Base-by-base conservation (phyloP, 2,888 invertebrate species). In the Drosophila quinaria region DNA sequence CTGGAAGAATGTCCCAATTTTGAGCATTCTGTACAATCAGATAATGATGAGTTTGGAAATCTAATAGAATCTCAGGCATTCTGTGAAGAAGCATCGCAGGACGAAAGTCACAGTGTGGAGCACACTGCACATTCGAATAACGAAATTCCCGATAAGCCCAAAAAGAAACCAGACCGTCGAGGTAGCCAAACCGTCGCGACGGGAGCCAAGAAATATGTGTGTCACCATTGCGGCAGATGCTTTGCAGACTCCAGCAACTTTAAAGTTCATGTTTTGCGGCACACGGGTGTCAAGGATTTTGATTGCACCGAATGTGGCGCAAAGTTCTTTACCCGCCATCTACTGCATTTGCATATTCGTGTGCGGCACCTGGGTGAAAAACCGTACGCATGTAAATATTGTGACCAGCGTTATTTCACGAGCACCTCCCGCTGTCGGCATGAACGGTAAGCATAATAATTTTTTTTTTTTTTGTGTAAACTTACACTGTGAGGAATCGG, bases 361-460 rank as follows among this genome's bases (percentile, higher is more conserved):
- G 54, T 65, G 0, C 41, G 54, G 1, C 92, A 92, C 60, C 88
- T 90, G 0, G 92, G 91, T 50, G 90, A 91, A 1, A 91, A 87
- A 55, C 91, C 91, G 8, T 90, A 87, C 35, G 79, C 78, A 37
- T 91, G 91, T 46, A 73, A 77, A 42, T 86, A 78, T 50, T 91
- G 91, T 39, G 87, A 84, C 39, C 80, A 85, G 2, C 81, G 83
- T 10, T 91, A 90, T 46, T 83, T 81, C 17, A 89, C 90, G n/a
- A 79, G 90, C 19, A 89, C 89, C 58, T 80, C 83, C 8, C 78
- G 87, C 1, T 87, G 83, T 50, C 82, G 89, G 4, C 91, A 91
- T 51, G 90, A 91, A 63, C 79, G 89, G 90, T 90, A 22, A 22
- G 39, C 11, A 44, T 5, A 3, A 1, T 9, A 15, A 8, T n/a